Conservation (phyloP, 2,797 vertebrate species). For the Pseudocheirus occidentalis region DNA sequence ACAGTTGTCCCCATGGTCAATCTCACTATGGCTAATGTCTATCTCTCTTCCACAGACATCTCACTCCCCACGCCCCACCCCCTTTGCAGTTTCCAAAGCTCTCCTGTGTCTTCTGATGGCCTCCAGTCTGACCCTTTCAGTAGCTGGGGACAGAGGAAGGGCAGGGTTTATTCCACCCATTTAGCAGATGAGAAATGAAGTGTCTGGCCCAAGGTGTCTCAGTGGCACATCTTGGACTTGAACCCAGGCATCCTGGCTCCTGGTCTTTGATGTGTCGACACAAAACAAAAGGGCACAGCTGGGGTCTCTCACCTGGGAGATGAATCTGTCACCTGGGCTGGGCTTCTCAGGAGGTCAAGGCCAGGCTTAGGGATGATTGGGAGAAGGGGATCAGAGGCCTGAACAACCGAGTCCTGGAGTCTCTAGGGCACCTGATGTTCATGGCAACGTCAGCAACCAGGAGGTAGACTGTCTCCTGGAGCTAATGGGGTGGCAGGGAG, state of each 20-base stretch:
- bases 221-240: background rate
- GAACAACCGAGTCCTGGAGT: background rate
- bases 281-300: background rate
- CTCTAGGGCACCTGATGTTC: background rate
- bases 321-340: background rate
- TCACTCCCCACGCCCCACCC: too few relatives aligned
- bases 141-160: background rate
- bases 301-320: background rate
- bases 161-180: background rate
- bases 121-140: background rate
- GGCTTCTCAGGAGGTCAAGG: background rate
- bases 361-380: background rate
- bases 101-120: background rate
- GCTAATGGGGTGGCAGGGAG: background rate
- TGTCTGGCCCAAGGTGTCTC: background rate
- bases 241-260: background rate
- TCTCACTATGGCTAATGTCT: fast-evolving
- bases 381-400: background rate
- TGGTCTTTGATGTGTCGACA: background rate
- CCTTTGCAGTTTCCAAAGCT: background rate
- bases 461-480: too few relatives aligned
- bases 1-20: background rate
- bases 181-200: background rate
- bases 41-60: too few relatives aligned
- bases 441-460: too few relatives aligned